Evolutionary conservation across 2,113 vertebrate species (phyloP).

Genomic region (Euleptes europaea): DNA sequence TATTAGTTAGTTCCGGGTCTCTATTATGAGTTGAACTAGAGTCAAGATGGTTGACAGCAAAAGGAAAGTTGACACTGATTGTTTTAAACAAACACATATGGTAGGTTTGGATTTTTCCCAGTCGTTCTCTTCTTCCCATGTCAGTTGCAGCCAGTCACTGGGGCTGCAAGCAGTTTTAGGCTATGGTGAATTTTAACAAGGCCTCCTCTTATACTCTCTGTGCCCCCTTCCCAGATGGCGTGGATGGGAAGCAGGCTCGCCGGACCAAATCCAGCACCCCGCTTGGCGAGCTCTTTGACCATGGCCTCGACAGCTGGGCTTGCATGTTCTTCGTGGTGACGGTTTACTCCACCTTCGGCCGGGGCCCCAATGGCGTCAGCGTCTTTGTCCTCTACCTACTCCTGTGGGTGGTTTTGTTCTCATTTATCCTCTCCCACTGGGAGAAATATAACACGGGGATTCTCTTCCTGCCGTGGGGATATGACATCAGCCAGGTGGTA

Average conservation of each 20-base stretch:
- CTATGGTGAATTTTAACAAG: background rate
- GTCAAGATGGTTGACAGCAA: too few species aligned
- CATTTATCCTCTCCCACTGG: conserved; percentile 98
- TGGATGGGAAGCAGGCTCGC: conserved; percentile 96
- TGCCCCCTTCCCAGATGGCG: conserved; percentile 81
- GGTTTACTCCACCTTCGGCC: conserved; percentile 96
- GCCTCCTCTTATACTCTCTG: background rate
- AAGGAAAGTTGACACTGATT: too few species aligned
- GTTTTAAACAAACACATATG: too few species aligned
- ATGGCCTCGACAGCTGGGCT: conserved; percentile 97
- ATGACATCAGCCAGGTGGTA: conserved; percentile 98
- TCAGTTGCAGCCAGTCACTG: background rate
- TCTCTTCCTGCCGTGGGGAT: conserved; percentile 98
- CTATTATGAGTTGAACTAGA: too few species aligned
- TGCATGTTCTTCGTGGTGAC: conserved; percentile 97
- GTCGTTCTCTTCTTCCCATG: background rate
- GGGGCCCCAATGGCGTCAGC: conserved; percentile 86
- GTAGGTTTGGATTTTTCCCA: background rate
- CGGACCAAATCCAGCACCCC: conserved; percentile 96
- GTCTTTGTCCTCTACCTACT: conserved; percentile 90
- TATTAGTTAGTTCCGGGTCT: background rate
- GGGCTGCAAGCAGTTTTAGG: background rate
- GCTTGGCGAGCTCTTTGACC: conserved; percentile 96
- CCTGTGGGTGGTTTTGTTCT: conserved; percentile 97
- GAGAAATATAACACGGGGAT: conserved; percentile 99